Percentiles rank a stretch among this genome's conserved stretches.
Conservation (phyloP, 2,797 vertebrate genomes). For the Pelochelys cantorii region DNA sequence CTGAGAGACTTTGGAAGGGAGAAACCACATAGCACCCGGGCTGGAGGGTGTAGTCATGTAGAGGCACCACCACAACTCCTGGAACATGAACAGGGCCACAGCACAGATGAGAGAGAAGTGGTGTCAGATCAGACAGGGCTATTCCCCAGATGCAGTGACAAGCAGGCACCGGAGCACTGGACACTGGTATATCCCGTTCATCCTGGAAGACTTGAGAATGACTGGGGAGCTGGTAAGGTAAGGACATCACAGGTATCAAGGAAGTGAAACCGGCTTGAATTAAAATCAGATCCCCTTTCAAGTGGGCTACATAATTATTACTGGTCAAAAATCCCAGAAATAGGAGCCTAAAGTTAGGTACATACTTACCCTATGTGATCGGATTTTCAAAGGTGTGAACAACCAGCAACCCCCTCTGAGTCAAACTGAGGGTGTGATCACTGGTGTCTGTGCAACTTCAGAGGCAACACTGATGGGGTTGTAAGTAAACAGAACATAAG, state of each 20-base stretch:
- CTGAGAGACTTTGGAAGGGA: background rate
- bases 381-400: constrained; percentile 59
- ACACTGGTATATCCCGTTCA: fast-evolving
- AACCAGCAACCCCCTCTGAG: constrained; percentile 53
- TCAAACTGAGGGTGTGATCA: constrained; percentile 55
- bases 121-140: background rate
- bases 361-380: constrained; percentile 40
- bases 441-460: constrained; percentile 42
- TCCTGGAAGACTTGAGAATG: background rate
- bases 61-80: background rate
- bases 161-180: background rate
- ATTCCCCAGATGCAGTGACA: background rate
- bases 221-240: constrained; percentile 7
- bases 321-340: constrained; percentile 54
- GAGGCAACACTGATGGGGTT: background rate
- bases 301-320: constrained; percentile 67
- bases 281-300: constrained; percentile 59
- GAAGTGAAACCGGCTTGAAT: constrained; percentile 50
- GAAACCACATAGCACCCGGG: background rate
- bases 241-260: background rate
- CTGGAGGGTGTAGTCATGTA: background rate
- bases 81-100: background rate
- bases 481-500: background rate
- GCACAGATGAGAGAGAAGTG: background rate
- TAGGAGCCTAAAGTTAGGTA: constrained; percentile 65